Evolutionary conservation across 2,888 invertebrate genomes (phyloP).

Genomic region (Silvanus unidentatus): DNA sequence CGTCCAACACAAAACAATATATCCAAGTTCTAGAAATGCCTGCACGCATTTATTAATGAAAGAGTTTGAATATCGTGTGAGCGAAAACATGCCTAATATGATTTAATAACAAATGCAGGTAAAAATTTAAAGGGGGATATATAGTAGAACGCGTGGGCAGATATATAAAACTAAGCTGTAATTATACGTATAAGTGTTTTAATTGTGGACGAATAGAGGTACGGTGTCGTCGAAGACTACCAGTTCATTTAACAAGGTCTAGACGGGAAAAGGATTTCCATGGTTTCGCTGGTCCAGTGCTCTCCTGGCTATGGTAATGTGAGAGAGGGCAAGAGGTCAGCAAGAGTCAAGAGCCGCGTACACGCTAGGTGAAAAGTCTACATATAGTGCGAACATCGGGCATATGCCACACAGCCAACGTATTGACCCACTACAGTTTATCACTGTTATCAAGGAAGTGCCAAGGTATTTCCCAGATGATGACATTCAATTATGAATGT

Average conservation of each 20-base stretch:
- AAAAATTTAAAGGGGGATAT: slow-evolving; percentile 33
- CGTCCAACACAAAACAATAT: slow-evolving; percentile 17
- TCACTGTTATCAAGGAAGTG: slow-evolving; percentile 36
- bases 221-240: slow-evolving; percentile 37
- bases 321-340: slow-evolving; percentile 47
- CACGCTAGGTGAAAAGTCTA: slow-evolving; percentile 41
- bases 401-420: slow-evolving; percentile 37
- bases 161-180: slow-evolving; percentile 44
- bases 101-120: slow-evolving; percentile 32
- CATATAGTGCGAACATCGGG: slow-evolving; percentile 28
- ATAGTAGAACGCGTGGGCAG: slow-evolving; percentile 41
- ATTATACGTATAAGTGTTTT: slow-evolving; percentile 47
- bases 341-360: slow-evolving; percentile 44
- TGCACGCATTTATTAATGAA: slow-evolving; percentile 25
- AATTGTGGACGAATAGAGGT: slow-evolving; percentile 45
- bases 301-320: slow-evolving; percentile 43
- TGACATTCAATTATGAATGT: slow-evolving; percentile 11
- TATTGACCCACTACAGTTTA: slow-evolving; percentile 37
- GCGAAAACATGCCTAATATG: slow-evolving; percentile 22
- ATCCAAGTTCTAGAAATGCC: slow-evolving; percentile 20
- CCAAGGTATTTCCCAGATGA: slow-evolving; percentile 9
- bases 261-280: slow-evolving; percentile 21
- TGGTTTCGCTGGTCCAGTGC: slow-evolving; percentile 36
- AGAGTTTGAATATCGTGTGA: slow-evolving; percentile 9
- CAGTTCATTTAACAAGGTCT: slow-evolving; percentile 24